phyloP scores from a whole-genome alignment of 2,888 invertebrate genomes.

The Plagodis dolabraria region DNA sequence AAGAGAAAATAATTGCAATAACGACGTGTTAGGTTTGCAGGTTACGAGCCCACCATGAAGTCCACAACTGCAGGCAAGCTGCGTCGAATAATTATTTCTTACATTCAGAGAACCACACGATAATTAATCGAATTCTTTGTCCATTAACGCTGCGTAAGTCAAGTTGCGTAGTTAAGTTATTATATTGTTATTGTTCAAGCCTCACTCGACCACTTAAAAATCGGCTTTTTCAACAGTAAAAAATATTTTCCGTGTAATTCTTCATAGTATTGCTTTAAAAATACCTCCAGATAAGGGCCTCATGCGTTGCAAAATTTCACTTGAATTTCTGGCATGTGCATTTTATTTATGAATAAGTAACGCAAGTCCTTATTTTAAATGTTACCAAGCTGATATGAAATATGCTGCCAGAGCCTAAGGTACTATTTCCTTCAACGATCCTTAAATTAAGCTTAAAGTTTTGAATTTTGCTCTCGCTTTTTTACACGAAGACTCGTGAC shows the following conservation, averaged over 20 bases:
- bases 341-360: constrained; percentile 22
- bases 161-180: constrained; percentile 72
- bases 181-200: constrained; percentile 64
- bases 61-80: not conserved
- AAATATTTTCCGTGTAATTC: constrained; percentile 29
- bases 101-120: constrained; percentile 51
- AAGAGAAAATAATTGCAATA: not conserved
- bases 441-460: not conserved
- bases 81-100: constrained; percentile 13
- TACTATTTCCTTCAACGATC: not conserved
- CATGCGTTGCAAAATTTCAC: constrained; percentile 13
- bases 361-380: constrained; percentile 7
- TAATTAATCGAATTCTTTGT: constrained; percentile 66
- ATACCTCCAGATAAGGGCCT: constrained; percentile 14
- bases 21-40: not conserved
- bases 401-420: not conserved
- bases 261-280: constrained; percentile 20
- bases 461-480: constrained; percentile 1
- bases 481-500: constrained; percentile 9
- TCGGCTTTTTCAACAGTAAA: constrained; percentile 21
- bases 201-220: constrained; percentile 32
- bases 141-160: constrained; percentile 53
- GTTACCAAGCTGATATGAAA: not conserved
- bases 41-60: not conserved
- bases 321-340: constrained; percentile 20